These are phyloP conservation scores for Hypomesus transpacificus DNA, from an alignment of 2,113 vertebrate genomes.

Conservation along the genomic window DNA sequence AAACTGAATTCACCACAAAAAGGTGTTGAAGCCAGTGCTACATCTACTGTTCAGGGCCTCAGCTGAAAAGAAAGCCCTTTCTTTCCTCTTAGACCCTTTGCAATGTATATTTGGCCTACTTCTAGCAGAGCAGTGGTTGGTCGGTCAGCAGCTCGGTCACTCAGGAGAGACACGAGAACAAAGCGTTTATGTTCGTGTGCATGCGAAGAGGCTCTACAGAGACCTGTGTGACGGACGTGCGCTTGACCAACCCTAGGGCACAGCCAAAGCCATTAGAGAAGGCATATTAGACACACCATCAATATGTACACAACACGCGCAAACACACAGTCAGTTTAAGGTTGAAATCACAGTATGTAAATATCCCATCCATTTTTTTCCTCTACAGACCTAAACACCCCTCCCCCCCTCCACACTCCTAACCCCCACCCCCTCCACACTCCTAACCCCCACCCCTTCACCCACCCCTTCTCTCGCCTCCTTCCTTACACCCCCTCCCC, in stretches of 20 bases:
- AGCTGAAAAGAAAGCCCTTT: too few species aligned
- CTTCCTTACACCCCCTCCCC: not conserved
- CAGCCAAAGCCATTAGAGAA: constrained; percentile 35
- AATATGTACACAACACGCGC: constrained; percentile 63
- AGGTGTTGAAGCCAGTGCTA: too few species aligned
- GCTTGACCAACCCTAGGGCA: constrained; percentile 18
- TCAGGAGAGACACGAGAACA: too few species aligned
- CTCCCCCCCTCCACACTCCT: not conserved
- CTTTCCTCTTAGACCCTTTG: too few species aligned
- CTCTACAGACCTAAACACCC: constrained; percentile 26
- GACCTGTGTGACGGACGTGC: not conserved
- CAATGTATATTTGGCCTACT: too few species aligned
- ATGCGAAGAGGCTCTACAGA: constrained; percentile 8
- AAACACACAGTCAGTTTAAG: constrained; percentile 49
- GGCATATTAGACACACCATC: constrained; percentile 45
- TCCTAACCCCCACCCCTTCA: not conserved
- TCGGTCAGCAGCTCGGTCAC: too few species aligned
- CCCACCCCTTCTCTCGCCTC: not conserved
- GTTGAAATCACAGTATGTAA: constrained; percentile 68
- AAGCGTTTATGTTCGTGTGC: constrained; percentile 17
- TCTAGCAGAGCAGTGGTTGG: too few species aligned
- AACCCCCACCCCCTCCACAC: not conserved
- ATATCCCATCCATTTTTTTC: constrained; percentile 16
- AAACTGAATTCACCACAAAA: too few species aligned
- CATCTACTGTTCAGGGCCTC: too few species aligned